Conservation (phyloP, 1,140 invertebrate species). For the Drosophila persimilis region DNA sequence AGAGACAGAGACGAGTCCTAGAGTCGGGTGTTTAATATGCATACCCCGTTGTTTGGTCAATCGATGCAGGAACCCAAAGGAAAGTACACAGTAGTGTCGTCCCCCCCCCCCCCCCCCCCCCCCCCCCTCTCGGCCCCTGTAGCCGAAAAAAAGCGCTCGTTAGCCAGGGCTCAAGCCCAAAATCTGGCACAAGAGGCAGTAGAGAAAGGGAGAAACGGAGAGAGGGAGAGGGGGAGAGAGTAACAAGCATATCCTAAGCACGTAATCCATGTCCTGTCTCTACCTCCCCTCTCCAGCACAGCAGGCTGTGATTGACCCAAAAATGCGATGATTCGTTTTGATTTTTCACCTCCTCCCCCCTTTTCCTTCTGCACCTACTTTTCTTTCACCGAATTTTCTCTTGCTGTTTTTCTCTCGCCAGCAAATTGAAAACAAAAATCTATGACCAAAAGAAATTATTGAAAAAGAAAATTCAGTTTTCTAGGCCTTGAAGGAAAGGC, state of each 20-base stretch:
- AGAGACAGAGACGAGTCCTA: neutral
- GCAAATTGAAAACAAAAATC: conserved; percentile 73
- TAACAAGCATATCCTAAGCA: conserved; percentile 48
- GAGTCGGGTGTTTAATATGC: conserved; percentile 64
- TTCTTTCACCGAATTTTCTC: too few relatives aligned
- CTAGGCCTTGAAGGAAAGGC: conserved; percentile 7
- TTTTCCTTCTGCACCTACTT: too few relatives aligned
- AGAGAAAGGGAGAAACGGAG: neutral
- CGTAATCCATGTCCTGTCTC: conserved; percentile 60
- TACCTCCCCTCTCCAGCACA: neutral
- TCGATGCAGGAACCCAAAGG: conserved; percentile 63
- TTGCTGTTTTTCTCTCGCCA: too few relatives aligned
- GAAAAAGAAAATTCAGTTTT: conserved; percentile 19
- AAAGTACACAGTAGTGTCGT: conserved; percentile 41
- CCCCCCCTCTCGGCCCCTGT: too few relatives aligned
- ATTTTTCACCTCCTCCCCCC: conserved; percentile 54
- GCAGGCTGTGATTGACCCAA: conserved; percentile 70
- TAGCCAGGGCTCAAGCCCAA: conserved; percentile 39
- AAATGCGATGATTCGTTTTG: conserved; percentile 77
- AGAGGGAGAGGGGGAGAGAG: neutral
- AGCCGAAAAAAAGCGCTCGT: conserved; percentile 44
- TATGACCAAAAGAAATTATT: conserved; percentile 47
- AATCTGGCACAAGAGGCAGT: conserved; percentile 45
- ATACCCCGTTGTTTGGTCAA: conserved; percentile 73
- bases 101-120: too few relatives aligned